Evolutionary conservation across 2,797 vertebrate genomes (phyloP), one percentile per base, ranked within the genome.

Genomic region (Acipenser transmontanus): DNA sequence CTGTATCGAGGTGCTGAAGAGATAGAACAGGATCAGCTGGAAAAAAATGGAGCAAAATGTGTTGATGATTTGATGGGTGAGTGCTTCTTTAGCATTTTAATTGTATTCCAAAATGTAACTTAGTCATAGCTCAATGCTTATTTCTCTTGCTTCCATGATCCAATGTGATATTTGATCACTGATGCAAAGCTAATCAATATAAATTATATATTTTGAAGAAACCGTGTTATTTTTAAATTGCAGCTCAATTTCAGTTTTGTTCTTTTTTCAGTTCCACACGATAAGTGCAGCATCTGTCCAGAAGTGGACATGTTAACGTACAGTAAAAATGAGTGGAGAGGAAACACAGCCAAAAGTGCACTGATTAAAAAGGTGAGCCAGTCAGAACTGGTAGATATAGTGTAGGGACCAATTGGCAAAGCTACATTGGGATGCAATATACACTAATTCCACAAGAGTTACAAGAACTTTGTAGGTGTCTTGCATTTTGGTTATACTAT

Each of bases 251-350:
- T 34, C 34, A 34, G 34, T 34, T 34, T 4, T 34, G 2, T 34
- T 34, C 34, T 34, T 34, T 34, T 34, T 34, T 34, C 34, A 89
- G 85, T 72, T 60, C 71, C 74, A 12, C 80, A 87, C 71, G 84
- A 84, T 67, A 73, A 74, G 65, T 87, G 83, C 81, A 97, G 96
- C 66, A 77, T 98, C 78, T 89, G 87, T 48, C 89, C 91, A 1
- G 90, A 91, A 66, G 80, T 96, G 78, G 93, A 94, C 50, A 89
- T 98, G 68, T 82, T 98, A 89, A 89, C 86, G 11, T 99, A 99
- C 75, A 95, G 96, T 70, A 86, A 91, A 76, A 89, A 84, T 66
- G 97, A 99, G 78, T 99, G 97, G 97, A 92, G 88, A 82, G 94
- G 97, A 78, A 91, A 93, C 64, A 99, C 97, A 1, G 82, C 91